phyloP scores from a whole-genome alignment of 2,888 invertebrate species.

The Reticulitermes lucifugus region DNA sequence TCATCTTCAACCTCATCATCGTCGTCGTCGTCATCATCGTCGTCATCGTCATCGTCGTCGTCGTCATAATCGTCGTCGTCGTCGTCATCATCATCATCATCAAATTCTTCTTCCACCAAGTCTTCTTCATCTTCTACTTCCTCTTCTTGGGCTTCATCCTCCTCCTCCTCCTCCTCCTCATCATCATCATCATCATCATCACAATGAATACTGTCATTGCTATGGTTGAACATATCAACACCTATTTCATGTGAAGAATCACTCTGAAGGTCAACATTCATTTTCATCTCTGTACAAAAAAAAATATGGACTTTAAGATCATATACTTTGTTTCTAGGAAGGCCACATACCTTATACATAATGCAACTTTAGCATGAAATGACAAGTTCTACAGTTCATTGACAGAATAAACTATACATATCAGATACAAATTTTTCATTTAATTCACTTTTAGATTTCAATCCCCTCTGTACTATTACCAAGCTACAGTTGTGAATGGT shows the following conservation, averaged over 20 bases:
- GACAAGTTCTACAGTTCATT: too few relatives aligned
- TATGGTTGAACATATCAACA: not conserved
- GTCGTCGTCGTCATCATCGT: not conserved
- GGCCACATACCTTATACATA: too few relatives aligned
- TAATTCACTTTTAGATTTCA: too few relatives aligned
- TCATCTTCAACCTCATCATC: not conserved
- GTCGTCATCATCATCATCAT: not conserved
- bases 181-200: not conserved
- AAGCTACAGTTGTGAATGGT: too few relatives aligned
- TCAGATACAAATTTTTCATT: too few relatives aligned
- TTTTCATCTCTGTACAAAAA: not conserved
- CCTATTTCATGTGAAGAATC: not conserved
- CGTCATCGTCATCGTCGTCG: not conserved
- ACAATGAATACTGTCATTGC: not conserved
- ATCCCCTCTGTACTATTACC: too few relatives aligned
- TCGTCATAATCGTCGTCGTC: not conserved
- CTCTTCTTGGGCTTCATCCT: not conserved
- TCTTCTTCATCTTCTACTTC: not conserved
- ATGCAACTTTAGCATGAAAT: too few relatives aligned
- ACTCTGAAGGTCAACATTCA: constrained; percentile 3
- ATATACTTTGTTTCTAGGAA: too few relatives aligned
- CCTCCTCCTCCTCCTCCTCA: not conserved
- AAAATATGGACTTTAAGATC: too few relatives aligned
- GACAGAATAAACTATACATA: too few relatives aligned
- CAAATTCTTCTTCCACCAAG: not conserved